Conservation (phyloP, 2,797 vertebrate species). For the Cheirogaleus major region DNA sequence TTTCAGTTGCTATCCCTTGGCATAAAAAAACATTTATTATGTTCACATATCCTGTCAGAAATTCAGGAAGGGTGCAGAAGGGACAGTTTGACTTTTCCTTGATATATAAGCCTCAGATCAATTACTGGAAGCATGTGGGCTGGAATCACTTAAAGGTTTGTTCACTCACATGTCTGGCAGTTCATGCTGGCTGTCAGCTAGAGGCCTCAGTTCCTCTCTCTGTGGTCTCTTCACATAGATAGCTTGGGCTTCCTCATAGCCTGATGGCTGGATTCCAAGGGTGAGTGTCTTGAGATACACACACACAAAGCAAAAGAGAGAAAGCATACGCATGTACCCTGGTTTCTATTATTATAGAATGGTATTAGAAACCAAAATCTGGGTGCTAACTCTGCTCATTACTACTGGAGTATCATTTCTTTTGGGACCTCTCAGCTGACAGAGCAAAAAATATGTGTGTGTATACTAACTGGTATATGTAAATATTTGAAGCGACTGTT, state of each 20-base stretch:
- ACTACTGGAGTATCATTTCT: neutral
- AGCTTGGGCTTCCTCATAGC: neutral
- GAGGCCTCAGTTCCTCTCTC: neutral
- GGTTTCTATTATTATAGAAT: neutral
- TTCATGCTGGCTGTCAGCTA: neutral
- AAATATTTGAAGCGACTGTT: too few species aligned
- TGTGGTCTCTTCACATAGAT: neutral
- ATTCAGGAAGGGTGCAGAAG: neutral
- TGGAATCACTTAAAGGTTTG: neutral
- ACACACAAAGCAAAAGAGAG: neutral
- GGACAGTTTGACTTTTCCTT: neutral
- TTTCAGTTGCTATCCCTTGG: neutral
- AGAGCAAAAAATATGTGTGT: neutral
- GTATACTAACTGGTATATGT: neutral
- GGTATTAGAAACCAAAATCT: neutral
- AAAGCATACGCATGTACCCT: neutral
- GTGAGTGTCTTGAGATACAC: neutral
- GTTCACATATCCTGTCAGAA: neutral
- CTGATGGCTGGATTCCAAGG: neutral
- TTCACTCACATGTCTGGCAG: neutral
- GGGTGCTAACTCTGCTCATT: neutral
- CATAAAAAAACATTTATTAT: neutral
- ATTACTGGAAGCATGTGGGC: neutral
- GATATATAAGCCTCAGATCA: neutral
- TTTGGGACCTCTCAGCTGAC: neutral